Percentiles rank a stretch among this genome's conserved stretches.
phyloP scores from a whole-genome alignment of 2,113 vertebrate species.

The Leptobrachium ailaonicum region DNA sequence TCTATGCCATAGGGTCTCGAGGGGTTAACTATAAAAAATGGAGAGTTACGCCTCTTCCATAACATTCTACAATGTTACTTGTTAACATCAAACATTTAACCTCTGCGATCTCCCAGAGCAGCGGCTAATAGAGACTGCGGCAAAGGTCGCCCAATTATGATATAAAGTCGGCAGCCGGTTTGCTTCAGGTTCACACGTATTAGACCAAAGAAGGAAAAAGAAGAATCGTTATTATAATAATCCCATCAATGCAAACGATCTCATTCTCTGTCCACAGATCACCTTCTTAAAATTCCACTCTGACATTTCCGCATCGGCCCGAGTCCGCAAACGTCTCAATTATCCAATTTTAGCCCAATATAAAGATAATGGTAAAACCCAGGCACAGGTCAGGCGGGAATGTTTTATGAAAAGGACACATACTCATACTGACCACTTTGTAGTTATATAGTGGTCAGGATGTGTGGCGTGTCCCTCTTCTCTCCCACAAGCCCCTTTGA shows the following conservation, averaged over 20 bases:
- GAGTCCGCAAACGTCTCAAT: slow-evolving; percentile 8
- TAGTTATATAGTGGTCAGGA: too few species aligned
- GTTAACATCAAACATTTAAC: too few species aligned
- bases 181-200: slow-evolving; percentile 13
- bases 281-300: slow-evolving; percentile 34
- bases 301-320: slow-evolving; percentile 22
- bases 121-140: slow-evolving; percentile 4
- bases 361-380: slow-evolving; percentile 8
- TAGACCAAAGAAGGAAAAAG: slow-evolving; percentile 5
- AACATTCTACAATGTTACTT: too few species aligned
- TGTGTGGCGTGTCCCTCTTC: too few species aligned
- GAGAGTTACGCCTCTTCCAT: too few species aligned
- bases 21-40: too few species aligned
- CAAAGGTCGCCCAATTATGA: slow-evolving; percentile 21
- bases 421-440: too few species aligned
- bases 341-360: slow-evolving; percentile 20
- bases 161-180: slow-evolving; percentile 1
- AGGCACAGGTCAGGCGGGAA: slow-evolving; percentile 3
- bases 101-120: background rate
- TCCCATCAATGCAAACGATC: slow-evolving; percentile 18
- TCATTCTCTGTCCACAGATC: slow-evolving; percentile 15
- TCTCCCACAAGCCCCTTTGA: too few species aligned
- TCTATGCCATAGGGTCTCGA: too few species aligned
- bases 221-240: slow-evolving; percentile 24
- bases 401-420: slow-evolving; percentile 3